Conservation (phyloP, 2,113 vertebrate species). For the Petrocephalus microphthalmus region DNA sequence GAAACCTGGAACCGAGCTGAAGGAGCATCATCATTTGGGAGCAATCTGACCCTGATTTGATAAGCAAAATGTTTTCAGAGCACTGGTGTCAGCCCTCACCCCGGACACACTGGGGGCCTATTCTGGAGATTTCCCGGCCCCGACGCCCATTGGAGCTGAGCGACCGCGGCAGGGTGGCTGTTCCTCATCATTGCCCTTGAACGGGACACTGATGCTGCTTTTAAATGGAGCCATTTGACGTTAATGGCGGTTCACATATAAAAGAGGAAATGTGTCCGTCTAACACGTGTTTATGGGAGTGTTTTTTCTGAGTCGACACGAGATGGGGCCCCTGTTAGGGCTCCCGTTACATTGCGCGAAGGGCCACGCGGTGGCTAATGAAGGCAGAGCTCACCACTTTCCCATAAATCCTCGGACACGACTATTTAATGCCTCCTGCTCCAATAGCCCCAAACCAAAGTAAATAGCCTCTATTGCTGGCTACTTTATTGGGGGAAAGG, state of each 20-base stretch:
- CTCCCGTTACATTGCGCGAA: background rate
- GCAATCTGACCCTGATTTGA: background rate
- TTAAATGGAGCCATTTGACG: slow-evolving; percentile 14
- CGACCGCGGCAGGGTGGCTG: background rate
- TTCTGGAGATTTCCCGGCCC: background rate
- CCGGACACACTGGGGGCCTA: background rate
- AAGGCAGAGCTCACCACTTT: slow-evolving; percentile 13
- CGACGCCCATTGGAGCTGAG: background rate
- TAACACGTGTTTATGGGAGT: slow-evolving; percentile 13
- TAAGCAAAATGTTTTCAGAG: background rate
- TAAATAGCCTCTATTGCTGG: slow-evolving; percentile 10
- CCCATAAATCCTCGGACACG: slow-evolving; percentile 18
- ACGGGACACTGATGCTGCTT: slow-evolving; percentile 14
- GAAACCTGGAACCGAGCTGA: background rate
- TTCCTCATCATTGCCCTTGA: background rate
- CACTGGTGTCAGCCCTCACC: background rate
- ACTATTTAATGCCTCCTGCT: slow-evolving; percentile 14
- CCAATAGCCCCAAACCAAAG: slow-evolving; percentile 11
- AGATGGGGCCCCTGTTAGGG: background rate
- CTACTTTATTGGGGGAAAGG: slow-evolving; percentile 15
- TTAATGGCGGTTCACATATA: slow-evolving; percentile 6
- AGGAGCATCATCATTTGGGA: background rate
- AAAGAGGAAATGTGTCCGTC: background rate
- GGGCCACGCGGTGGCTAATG: background rate
- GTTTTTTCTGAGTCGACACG: background rate